These are phyloP conservation scores for Entomyzon cyanotis DNA, from an alignment of 2,113 vertebrate species.

Conservation along the genomic window DNA sequence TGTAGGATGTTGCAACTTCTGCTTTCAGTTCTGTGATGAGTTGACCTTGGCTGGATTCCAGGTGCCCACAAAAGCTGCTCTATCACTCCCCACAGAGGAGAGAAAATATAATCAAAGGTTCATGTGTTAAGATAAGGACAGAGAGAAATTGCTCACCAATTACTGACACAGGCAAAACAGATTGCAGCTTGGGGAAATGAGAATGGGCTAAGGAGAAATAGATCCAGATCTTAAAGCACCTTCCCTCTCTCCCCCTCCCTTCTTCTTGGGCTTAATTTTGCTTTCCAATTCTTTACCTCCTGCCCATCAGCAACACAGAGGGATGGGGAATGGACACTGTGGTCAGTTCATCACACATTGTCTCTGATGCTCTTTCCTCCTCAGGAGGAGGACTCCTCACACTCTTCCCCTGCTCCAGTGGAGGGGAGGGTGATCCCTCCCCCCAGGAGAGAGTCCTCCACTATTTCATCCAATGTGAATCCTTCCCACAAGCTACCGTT, in stretches of 20 bases:
- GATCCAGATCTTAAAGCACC: not conserved
- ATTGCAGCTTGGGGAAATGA: not conserved
- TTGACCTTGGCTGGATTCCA: not conserved
- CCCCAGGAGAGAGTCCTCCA: not conserved
- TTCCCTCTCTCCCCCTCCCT: not conserved
- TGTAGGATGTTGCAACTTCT: not conserved
- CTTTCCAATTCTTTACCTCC: not conserved
- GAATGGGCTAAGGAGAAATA: not conserved
- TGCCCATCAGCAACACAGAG: fast-evolving
- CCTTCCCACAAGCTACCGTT: fast-evolving
- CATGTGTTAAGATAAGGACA: not conserved
- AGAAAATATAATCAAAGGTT: not conserved
- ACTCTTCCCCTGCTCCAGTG: not conserved
- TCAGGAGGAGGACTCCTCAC: not conserved
- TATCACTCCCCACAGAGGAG: not conserved
- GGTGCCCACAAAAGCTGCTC: not conserved
- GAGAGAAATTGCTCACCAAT: not conserved
- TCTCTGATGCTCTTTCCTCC: not conserved
- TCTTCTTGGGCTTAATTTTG: not conserved
- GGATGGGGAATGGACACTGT: not conserved
- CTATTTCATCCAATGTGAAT: not conserved
- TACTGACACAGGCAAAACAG: not conserved
- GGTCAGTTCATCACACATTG: not conserved
- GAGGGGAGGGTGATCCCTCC: not conserved
- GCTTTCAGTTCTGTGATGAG: not conserved